Evolutionary conservation across 2,888 invertebrate species (phyloP), one percentile per base, ranked within the genome.

Genomic region (Poecilobothrus nobilitatus): DNA sequence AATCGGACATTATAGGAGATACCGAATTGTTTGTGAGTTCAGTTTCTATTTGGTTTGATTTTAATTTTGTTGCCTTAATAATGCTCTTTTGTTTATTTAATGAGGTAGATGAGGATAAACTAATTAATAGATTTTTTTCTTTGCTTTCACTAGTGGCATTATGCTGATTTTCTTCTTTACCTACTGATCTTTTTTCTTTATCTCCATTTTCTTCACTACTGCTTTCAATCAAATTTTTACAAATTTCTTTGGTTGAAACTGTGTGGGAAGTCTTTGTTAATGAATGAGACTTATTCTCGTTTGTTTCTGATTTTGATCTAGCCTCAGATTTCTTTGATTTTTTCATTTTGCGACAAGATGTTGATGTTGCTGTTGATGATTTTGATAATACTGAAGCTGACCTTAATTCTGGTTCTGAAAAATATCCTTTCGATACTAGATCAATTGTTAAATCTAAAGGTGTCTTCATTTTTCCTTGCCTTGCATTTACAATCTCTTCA

Each of bases 221-320:
- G 21, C 15, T 63, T 20, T 63, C 22, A 21, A 2, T 63, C 4
- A 18, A 27, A 63, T 41, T 66, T 63, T 63, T 66, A 34, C 18
- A 37, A 34, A 20, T 37, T 22, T 34, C 21, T 7, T 68, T 66
- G n/a, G n/a, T 66, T 20, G 66, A 15, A 8, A 22, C 9, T n/a
- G 18, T 53, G 10, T 65, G 10, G 15, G 20, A 15, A 4, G 18
- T 21, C 62, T 10, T 21, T 5, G 21, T 20, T 1, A 10, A n/a
- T 41, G 4, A 21, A 44, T 21, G 9, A 21, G 22, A 22, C n/a
- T 62, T 78, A 84, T 76, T 76, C 81, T 79, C 78, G 15, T 86
- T 79, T 72, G 81, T 77, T 77, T 84, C 76, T 73, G 83, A 77
- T 78, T 83, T 79, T 78, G 86, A 79, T 76, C 86, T 76, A 79